Base-by-base conservation (phyloP, 1,140 invertebrate species). In the Listronotus oregonensis region DNA sequence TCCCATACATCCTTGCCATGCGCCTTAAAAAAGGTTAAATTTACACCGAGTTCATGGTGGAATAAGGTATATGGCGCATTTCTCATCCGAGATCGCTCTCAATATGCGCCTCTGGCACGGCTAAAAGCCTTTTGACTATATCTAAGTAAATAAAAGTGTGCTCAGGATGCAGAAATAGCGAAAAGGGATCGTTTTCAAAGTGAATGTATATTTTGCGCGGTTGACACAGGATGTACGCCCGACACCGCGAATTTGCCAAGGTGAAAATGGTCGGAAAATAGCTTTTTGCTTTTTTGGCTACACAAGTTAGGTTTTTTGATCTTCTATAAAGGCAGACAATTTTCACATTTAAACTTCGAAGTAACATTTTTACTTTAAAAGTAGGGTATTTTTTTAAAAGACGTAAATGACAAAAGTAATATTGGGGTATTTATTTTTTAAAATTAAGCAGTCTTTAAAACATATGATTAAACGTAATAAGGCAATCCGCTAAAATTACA, bases 71-170 rank as follows among this genome's bases (percentile, higher is more conserved):
- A 61, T 34, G 47, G 60, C 60, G 40, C 60, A 54, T 63, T 61
- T 51, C 59, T 61, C 60, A 54, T 63, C 51, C 40, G 51, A 47
- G 60, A 63, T 63, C 60, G 60, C 43, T 54, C 60, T 54, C 60
- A 54, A 63, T 63, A 63, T 57, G 62, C 62, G 51, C 52, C 62
- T 50, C 52, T 42, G 17, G 51, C 52, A 50, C 31, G 54, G 42
- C 55, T 66, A 66, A 66, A 66, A 66, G 56, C 64, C 64, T 66
- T 59, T 66, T 66, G 54, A 60, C 55, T 59, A 52, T 66, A 66
- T 59, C 51, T 58, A 59, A 66, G 64, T 66, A 66, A 66, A 66
- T 66, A 58, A 66, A 59, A 66, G 47, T 58, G 55, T 54, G 56
- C 55, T 54, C 56, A 14, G 32, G 56, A 66, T 59, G 64, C 56